Conservation (phyloP, 2,797 vertebrate species). For the Peromyscus aztecus region DNA sequence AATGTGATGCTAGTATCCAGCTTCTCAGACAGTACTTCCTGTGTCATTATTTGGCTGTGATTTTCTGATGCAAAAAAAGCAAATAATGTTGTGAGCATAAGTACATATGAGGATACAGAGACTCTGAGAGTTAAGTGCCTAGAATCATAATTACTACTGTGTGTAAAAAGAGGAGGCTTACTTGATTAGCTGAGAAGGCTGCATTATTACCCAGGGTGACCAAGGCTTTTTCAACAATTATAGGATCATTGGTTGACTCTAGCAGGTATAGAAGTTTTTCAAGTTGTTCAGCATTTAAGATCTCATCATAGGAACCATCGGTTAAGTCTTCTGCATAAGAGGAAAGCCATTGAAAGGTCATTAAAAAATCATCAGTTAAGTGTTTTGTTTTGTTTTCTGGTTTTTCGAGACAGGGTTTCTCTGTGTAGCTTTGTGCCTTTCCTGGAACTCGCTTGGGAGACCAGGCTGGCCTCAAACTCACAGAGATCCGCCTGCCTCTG, state of each 20-base stretch:
- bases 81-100: neutral
- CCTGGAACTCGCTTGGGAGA: too few species aligned
- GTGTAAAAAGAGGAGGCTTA: slow-evolving; percentile 83
- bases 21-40: neutral
- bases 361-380: slow-evolving; percentile 25
- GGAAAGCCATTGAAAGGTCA: slow-evolving; percentile 58
- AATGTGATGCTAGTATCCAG: neutral
- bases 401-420: too few species aligned
- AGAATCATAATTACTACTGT: neutral
- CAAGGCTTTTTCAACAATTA: slow-evolving; percentile 91
- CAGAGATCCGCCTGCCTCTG: too few species aligned
- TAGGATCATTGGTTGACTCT: slow-evolving; percentile 88
- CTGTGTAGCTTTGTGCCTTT: too few species aligned
- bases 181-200: slow-evolving; percentile 97
- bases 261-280: slow-evolving; percentile 93
- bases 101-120: neutral
- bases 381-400: neutral
- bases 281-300: slow-evolving; percentile 90
- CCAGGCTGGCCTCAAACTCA: too few species aligned
- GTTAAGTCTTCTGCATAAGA: slow-evolving; percentile 77
- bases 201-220: slow-evolving; percentile 95
- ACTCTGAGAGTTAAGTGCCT: neutral
- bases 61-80: slow-evolving; percentile 48
- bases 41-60: neutral
- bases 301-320: slow-evolving; percentile 86